Conservation (phyloP, 2,888 invertebrate genomes). For the Patella pellucida region DNA sequence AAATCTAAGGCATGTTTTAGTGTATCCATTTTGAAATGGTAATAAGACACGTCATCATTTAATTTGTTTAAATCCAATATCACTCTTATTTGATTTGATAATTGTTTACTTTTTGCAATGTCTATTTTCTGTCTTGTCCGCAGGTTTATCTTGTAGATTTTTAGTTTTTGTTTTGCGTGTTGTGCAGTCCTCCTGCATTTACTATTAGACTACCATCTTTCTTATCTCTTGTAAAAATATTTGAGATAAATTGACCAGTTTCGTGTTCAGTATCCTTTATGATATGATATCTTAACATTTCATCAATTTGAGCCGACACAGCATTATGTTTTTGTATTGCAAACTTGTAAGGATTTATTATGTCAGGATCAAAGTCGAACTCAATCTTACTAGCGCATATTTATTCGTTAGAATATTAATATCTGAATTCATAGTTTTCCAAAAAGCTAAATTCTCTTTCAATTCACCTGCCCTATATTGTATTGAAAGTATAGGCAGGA, state of each 20-base stretch:
- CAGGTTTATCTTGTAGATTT: too few species aligned
- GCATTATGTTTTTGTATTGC: neutral
- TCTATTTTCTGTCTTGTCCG: too few species aligned
- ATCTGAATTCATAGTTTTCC: too few species aligned
- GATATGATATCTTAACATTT: neutral
- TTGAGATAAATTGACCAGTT: slow-evolving; percentile 1
- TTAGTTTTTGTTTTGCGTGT: too few species aligned
- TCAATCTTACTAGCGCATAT: neutral
- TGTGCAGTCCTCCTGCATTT: too few species aligned
- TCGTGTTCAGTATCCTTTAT: neutral
- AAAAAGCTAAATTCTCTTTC: too few species aligned
- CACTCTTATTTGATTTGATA: too few species aligned
- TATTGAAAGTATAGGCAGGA: too few species aligned
- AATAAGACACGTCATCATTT: slow-evolving; percentile 29
- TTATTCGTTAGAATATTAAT: too few species aligned
- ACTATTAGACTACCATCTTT: slow-evolving; percentile 8
- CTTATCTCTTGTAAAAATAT: slow-evolving; percentile 8
- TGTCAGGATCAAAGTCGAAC: neutral
- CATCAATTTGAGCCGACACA: neutral
- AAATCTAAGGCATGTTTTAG: slow-evolving; percentile 25
- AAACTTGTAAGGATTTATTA: neutral
- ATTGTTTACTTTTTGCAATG: too few species aligned
- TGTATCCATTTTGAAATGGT: slow-evolving; percentile 38
- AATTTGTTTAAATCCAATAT: slow-evolving; percentile 24
- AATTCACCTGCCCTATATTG: too few species aligned